phyloP scores from a whole-genome alignment of 2,797 vertebrate species.

The Uromys caudimaculatus region DNA sequence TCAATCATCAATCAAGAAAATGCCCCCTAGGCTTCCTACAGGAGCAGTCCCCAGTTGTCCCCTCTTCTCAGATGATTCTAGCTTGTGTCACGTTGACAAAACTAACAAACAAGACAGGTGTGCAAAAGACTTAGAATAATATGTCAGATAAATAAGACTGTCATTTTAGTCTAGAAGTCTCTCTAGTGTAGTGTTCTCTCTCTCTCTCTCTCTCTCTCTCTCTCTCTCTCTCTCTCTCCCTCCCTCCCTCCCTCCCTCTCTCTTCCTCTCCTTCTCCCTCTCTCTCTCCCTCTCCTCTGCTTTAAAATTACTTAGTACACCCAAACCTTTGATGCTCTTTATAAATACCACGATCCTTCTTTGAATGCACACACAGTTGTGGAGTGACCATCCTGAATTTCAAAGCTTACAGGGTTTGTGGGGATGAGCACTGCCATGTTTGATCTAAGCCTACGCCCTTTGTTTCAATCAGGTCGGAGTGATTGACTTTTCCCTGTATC shows the following conservation, averaged over 20 bases:
- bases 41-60: not conserved
- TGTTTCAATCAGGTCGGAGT: conserved; percentile 93
- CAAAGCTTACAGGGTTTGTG: not conserved
- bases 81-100: not conserved
- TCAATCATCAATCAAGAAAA: not conserved
- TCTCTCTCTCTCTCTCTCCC: not conserved
- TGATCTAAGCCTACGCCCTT: conserved; percentile 62
- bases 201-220: not conserved
- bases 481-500: conserved; percentile 98
- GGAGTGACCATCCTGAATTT: not conserved
- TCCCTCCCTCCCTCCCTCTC: not conserved
- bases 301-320: not conserved
- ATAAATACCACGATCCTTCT: not conserved
- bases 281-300: not conserved
- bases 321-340: not conserved
- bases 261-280: not conserved
- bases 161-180: not conserved
- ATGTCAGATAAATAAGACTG: not conserved
- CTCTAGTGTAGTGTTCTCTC: too few relatives aligned
- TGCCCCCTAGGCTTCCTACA: not conserved
- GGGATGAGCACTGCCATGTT: not conserved
- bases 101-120: not conserved
- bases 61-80: not conserved
- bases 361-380: not conserved
- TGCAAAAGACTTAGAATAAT: not conserved